phyloP scores from a whole-genome alignment of 2,797 vertebrate species.

The Micropoecilia bifurca region DNA sequence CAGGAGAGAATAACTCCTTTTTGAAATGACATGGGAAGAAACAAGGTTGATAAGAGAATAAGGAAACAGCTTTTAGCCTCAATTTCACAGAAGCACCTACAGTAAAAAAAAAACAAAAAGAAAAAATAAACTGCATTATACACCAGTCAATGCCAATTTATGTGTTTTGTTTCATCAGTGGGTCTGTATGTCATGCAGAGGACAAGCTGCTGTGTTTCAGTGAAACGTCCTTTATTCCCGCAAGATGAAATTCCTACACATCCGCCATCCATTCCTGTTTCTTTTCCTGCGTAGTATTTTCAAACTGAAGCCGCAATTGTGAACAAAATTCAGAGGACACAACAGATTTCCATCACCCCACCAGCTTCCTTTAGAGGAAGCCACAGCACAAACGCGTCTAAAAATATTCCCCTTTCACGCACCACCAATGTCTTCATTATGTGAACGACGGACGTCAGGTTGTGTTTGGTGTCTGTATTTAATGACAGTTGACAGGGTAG shows the following conservation, averaged over 20 bases:
- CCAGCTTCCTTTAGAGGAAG: slow-evolving; percentile 61
- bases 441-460: slow-evolving; percentile 79
- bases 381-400: slow-evolving; percentile 63
- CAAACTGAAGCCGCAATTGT: slow-evolving; percentile 74
- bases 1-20: slow-evolving; percentile 45
- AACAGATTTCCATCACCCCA: slow-evolving; percentile 80
- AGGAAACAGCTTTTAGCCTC: slow-evolving; percentile 57
- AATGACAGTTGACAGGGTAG: slow-evolving; percentile 78
- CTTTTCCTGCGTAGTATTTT: slow-evolving; percentile 60
- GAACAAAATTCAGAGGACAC: slow-evolving; percentile 74
- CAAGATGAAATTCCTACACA: slow-evolving; percentile 52
- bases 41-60: slow-evolving; percentile 60
- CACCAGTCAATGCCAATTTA: slow-evolving; percentile 59
- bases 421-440: slow-evolving; percentile 86
- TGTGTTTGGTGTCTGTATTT: slow-evolving; percentile 70
- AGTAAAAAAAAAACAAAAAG: slow-evolving; percentile 51
- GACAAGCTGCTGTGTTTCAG: slow-evolving; percentile 68
- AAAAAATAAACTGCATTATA: slow-evolving; percentile 48
- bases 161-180: slow-evolving; percentile 50
- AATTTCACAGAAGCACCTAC: slow-evolving; percentile 59
- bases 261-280: slow-evolving; percentile 36
- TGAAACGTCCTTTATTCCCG: slow-evolving; percentile 55
- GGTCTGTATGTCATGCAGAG: slow-evolving; percentile 41
- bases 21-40: slow-evolving; percentile 58
- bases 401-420: slow-evolving; percentile 84